Base-by-base conservation (phyloP, 2,113 vertebrate species). In the Brienomyrus longianalis region DNA sequence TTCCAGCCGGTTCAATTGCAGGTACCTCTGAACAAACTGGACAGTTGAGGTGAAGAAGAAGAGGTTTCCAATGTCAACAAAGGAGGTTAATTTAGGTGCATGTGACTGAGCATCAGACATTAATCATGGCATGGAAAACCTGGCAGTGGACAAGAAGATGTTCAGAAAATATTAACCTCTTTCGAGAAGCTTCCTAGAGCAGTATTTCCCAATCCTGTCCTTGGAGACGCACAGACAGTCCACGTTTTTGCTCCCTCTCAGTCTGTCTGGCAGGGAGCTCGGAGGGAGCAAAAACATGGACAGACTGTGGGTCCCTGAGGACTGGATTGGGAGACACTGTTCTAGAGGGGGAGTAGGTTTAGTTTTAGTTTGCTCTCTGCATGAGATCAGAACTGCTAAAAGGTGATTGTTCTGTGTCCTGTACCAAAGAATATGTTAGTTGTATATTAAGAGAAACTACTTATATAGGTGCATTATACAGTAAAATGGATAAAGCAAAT, bases 1-100 rank as follows among this genome's bases (percentile, higher is more conserved):
- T 13, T 50, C 92, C 45, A 10, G 87, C n/a, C 91, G 88, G 31
- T 90, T 96, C 88, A 96, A 90, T 92, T 98, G 97, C 96, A 97
- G 97, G 97, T 98, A 91, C 59, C 43, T 27, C 13, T 23, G n/a
- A 27, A 52, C 15, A 54, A 56, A 17, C n/a, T 43, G 17, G 43
- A 45, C 80, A 10, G 45, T 21, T 43, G 43, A 21, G 77, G 15
- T 47, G 1, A 74, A 39, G 35, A 80, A 43, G 13, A 19, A 70
- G 13, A 43, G 74, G 5, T 39, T 43, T 74, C 15, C 70, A 39
- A 1, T 70, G 62, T 70, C 62, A 70, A 43, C 13, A 43, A 7
- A 80, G 35, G 15, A 2, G 13, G 15, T 80, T 80, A 19, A 80
- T 35, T 80, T 80, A 39, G 35, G 15, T 5, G 5, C 5, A 17